Percentiles rank a stretch among this genome's conserved stretches.
phyloP scores from a whole-genome alignment of 2,113 vertebrate species.

The Muntiacus reevesi region DNA sequence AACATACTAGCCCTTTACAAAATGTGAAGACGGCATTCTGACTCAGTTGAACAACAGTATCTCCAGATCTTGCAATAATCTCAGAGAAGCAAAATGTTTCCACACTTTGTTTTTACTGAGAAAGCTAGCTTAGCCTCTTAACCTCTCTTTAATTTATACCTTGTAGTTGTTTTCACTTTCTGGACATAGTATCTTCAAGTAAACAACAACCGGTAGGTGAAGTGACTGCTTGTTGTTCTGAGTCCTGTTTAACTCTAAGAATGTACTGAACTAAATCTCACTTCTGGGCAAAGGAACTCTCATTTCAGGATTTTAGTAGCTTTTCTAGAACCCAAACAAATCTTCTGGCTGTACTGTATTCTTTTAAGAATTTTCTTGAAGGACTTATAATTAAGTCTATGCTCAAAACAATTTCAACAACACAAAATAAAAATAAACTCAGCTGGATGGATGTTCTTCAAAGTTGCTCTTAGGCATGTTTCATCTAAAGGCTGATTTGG shows the following conservation, averaged over 20 bases:
- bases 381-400: neutral
- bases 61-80: neutral
- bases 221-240: neutral
- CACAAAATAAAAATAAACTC: neutral
- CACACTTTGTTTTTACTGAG: neutral
- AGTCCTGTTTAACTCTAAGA: conserved; percentile 4
- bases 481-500: neutral
- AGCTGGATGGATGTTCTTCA: neutral
- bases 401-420: neutral
- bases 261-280: conserved; percentile 45
- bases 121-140: neutral
- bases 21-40: neutral
- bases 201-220: neutral
- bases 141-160: neutral
- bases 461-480: neutral
- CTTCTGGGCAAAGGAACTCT: neutral
- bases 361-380: neutral
- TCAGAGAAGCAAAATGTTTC: neutral
- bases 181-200: neutral
- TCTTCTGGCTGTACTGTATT: neutral
- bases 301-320: neutral
- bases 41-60: neutral
- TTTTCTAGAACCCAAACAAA: neutral
- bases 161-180: neutral
- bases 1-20: conserved; percentile 10